phyloP scores from a whole-genome alignment of 64 coral and sea anemone species.

The Acropora tenuis region DNA sequence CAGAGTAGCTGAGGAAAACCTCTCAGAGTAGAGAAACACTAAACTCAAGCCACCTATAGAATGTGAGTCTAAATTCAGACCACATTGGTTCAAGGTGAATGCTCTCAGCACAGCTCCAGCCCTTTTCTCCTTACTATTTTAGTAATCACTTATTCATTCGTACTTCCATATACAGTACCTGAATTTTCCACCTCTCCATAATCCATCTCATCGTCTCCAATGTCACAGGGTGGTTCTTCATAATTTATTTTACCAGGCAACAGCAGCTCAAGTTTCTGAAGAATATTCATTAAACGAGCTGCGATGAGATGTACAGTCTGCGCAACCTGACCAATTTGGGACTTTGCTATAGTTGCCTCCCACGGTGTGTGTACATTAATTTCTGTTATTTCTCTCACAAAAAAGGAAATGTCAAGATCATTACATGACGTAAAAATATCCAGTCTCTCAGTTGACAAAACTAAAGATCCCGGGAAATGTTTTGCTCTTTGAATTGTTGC shows the following conservation, averaged over 20 bases:
- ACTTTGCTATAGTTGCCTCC: constrained; percentile 75
- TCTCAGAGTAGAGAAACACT: too few relatives aligned
- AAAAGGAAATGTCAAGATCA: constrained; percentile 49
- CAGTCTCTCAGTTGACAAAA: constrained; percentile 58
- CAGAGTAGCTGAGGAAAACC: too few relatives aligned
- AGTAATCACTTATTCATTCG: not conserved
- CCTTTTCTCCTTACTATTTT: too few relatives aligned
- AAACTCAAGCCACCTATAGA: too few relatives aligned
- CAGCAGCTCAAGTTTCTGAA: constrained; percentile 69
- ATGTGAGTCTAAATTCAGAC: too few relatives aligned
- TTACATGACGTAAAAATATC: constrained; percentile 63
- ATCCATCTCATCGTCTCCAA: constrained; percentile 7
- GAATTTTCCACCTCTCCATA: not conserved
- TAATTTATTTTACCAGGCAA: constrained; percentile 74
- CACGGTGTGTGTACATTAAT: constrained; percentile 85
- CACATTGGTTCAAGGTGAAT: too few relatives aligned
- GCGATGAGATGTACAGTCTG: constrained; percentile 73
- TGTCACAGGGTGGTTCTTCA: constrained; percentile 75
- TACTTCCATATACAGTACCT: not conserved
- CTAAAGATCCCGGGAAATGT: constrained; percentile 69
- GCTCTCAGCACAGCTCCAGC: too few relatives aligned
- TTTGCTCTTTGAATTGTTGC: constrained; percentile 64
- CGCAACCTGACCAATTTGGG: constrained; percentile 73
- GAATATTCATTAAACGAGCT: constrained; percentile 82
- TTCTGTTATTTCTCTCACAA: constrained; percentile 74